Percentiles rank a stretch among this genome's conserved stretches.
These are phyloP conservation scores for Heliconius hewitsoni DNA, from an alignment of 1,140 invertebrate genomes.

Conservation along the genomic window DNA sequence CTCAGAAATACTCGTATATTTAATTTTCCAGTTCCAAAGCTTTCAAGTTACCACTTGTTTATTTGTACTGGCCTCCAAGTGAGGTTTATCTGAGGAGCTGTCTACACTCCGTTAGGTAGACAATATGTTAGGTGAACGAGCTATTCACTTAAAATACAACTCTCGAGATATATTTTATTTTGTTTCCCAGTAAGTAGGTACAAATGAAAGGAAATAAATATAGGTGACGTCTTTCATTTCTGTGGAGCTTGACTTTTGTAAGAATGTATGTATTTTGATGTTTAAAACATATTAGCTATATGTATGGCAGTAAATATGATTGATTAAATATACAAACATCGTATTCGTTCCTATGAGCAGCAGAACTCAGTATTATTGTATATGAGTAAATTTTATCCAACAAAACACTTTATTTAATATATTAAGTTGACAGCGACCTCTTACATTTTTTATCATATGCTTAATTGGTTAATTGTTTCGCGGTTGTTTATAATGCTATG, in stretches of 20 bases:
- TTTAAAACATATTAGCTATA: background rate
- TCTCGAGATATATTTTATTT: background rate
- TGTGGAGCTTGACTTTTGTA: too few species aligned
- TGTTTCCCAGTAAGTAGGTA: background rate
- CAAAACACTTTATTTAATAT: too few species aligned
- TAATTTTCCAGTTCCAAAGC: background rate
- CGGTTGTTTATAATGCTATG: too few species aligned
- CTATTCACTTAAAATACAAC: constrained; percentile 4
- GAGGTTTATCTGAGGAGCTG: background rate
- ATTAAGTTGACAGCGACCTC: too few species aligned
- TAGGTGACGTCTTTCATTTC: background rate
- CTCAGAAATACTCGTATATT: background rate
- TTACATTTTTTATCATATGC: too few species aligned
- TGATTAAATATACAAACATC: too few species aligned
- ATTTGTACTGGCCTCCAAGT: background rate
- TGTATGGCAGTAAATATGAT: too few species aligned
- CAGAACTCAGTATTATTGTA: too few species aligned
- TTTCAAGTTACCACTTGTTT: constrained; percentile 1
- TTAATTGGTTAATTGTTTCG: too few species aligned
- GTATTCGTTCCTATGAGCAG: too few species aligned
- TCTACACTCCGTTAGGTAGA: constrained; percentile 8
- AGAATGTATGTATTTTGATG: background rate
- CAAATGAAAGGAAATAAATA: background rate
- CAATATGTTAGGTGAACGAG: constrained; percentile 1
- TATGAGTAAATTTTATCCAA: too few species aligned